A percentile compares a stretch with the other conserved stretches of the same genome.
Conservation (phyloP, 2,888 invertebrate species). For the Plebejus anna region DNA sequence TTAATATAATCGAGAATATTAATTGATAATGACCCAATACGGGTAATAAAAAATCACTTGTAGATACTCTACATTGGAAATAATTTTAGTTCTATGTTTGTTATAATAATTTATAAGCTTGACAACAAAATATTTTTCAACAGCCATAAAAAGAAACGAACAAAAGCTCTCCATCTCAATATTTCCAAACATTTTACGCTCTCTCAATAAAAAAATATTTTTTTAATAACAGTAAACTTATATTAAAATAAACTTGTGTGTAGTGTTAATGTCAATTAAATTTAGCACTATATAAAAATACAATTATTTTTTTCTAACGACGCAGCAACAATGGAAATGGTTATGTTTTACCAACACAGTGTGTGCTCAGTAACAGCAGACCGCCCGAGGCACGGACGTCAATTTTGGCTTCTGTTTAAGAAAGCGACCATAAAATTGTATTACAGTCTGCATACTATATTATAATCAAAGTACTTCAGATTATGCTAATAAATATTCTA, state of each 20-base stretch:
- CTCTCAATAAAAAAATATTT: background rate
- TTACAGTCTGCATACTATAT: constrained; percentile 9
- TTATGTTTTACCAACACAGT: constrained; percentile 49
- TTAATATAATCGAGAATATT: background rate
- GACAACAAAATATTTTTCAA: too few relatives aligned
- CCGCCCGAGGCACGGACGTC: constrained; percentile 67
- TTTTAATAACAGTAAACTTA: background rate
- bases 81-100: too few relatives aligned
- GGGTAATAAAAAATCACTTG: background rate
- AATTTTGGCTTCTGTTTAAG: constrained; percentile 75
- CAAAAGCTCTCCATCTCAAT: background rate
- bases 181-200: background rate
- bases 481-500: background rate
- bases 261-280: too few relatives aligned
- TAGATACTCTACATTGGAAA: background rate
- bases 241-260: background rate
- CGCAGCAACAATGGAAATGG: constrained; percentile 41
- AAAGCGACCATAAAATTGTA: constrained; percentile 61
- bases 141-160: too few relatives aligned
- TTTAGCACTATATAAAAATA: background rate
- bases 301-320: background rate
- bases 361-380: constrained; percentile 56
- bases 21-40: background rate
- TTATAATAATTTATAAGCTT: too few relatives aligned
- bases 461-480: background rate